phyloP scores from a whole-genome alignment of 2,797 vertebrate species.

The Cossypha polioptera region DNA sequence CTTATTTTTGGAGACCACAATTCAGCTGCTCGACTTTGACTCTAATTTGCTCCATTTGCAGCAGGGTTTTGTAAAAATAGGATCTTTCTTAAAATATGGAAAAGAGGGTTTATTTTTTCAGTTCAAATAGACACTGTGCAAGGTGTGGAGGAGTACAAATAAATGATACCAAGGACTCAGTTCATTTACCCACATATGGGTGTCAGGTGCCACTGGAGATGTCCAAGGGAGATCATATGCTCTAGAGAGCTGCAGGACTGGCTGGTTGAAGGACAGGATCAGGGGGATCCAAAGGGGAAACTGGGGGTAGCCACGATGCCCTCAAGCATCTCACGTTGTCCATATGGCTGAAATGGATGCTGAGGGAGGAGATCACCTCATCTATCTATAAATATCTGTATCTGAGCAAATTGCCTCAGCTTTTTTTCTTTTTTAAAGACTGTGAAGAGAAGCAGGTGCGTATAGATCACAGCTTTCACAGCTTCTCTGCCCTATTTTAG shows the following conservation, averaged over 20 bases:
- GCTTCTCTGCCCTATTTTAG: slow-evolving; percentile 16
- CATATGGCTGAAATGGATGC: not conserved
- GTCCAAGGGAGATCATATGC: not conserved
- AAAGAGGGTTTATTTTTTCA: not conserved
- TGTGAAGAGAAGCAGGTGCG: not conserved
- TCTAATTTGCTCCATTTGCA: not conserved
- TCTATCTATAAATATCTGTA: not conserved
- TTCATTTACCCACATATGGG: not conserved
- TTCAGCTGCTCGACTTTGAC: not conserved
- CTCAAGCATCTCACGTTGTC: not conserved
- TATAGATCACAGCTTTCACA: slow-evolving; percentile 21
- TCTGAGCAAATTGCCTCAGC: not conserved
- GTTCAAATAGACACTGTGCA: not conserved
- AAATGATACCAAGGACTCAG: not conserved
- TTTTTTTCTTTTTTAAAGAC: not conserved
- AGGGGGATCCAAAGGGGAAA: not conserved
- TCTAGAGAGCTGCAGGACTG: not conserved
- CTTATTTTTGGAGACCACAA: not conserved
- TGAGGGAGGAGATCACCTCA: not conserved
- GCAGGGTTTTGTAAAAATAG: not conserved
- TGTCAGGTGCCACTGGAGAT: not conserved
- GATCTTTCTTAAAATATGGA: not conserved
- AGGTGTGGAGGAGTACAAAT: not conserved
- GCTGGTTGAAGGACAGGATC: not conserved
- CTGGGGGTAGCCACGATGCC: rapidly evolving